Evolutionary conservation across 1,140 invertebrate genomes (phyloP), one percentile per base, ranked within the genome.

Genomic region (Penaeus chinensis): DNA sequence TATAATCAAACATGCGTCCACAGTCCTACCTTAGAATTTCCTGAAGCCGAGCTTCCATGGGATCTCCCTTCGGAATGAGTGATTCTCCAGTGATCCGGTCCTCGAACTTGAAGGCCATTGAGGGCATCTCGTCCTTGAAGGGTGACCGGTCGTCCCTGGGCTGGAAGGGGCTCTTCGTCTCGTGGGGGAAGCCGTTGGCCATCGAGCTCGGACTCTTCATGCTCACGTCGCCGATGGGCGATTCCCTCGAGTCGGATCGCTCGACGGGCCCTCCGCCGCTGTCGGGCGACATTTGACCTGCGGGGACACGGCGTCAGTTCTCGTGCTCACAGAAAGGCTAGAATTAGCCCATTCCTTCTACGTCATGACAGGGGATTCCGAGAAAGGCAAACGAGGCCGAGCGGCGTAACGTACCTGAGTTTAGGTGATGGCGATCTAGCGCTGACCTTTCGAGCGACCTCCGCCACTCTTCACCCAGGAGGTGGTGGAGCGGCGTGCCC

Each of bases 1-100:
- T 76, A 63, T 8, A 85, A 24, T 63, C 91, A 91, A 97, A 93
- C 97, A 97, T 95, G 98, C 97, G 91, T 0, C 1, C 85, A 97
- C 97, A 92, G 69, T 65, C 37, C 27, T 96, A 96, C 82, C 97
- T 94, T 71, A 98, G 93, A 96, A 98, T 97, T 92, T 98, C 97
- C 91, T 98, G 97, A 22, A 98, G 93, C 76, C 96, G 93, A 22
- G 96, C 96, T 92, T 97, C 97, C 96, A 97, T 97, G 19, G 96
- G 96, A 92, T 97, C 96, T 24, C 96, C 96, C 91, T 97, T 97
- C 18, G 96, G 96, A 88, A 97, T 97, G 2, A 97, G 94, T 0
- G 96, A 96, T 89, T 97, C 96, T 19, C 96, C 96, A 24, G 89
- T 89, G 84, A 90, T 88, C 27, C 88, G 85, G 69, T 91, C 90